A percentile compares a stretch with the other conserved stretches of the same genome.
Conservation (phyloP, 2,113 vertebrate genomes). For the Pseudopipra pipra region DNA sequence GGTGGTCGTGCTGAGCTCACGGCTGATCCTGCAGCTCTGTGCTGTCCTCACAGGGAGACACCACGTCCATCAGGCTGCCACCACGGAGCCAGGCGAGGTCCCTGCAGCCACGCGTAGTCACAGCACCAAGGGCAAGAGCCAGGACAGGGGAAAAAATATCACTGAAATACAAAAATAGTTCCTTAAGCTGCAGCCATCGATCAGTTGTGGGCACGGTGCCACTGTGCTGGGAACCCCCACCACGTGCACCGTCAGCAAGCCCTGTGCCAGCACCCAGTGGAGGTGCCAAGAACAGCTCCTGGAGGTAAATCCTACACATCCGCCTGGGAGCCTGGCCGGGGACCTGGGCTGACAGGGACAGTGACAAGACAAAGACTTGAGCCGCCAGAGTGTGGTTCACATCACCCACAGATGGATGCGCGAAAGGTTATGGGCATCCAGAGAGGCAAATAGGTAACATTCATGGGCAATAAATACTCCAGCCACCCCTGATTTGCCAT, state of each 20-base stretch:
- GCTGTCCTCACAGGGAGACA: neutral
- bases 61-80: neutral
- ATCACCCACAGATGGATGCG: fast-evolving
- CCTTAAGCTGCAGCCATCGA: neutral
- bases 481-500: neutral
- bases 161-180: neutral
- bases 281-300: neutral
- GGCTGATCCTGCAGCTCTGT: neutral
- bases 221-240: neutral
- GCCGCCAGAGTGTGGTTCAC: fast-evolving
- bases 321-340: fast-evolving
- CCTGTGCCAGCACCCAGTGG: neutral
- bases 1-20: neutral
- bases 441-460: neutral
- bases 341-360: neutral
- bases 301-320: neutral
- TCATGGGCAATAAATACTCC: neutral
- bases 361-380: neutral
- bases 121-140: neutral
- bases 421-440: fast-evolving
- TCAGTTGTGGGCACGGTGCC: neutral
- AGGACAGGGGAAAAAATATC: neutral
- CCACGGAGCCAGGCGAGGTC: neutral
- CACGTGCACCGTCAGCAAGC: neutral
- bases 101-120: fast-evolving